phyloP scores from a whole-genome alignment of 2,888 invertebrate genomes.

The Cheilosia grossa region DNA sequence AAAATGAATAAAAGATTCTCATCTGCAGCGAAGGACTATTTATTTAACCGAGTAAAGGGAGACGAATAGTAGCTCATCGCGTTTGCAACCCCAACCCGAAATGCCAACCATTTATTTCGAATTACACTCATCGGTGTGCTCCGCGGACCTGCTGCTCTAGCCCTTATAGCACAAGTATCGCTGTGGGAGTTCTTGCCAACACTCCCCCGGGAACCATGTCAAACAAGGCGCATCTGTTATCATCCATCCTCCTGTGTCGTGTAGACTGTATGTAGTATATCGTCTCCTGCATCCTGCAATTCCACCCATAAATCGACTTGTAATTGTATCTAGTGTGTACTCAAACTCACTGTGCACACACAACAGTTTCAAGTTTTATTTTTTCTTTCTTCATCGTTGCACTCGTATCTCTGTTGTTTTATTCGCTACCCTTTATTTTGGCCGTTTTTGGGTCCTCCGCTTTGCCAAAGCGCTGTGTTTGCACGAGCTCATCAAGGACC shows the following conservation, averaged over 20 bases:
- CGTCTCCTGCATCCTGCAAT: constrained; percentile 47
- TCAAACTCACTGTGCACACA: constrained; percentile 67
- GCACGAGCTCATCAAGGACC: constrained; percentile 38
- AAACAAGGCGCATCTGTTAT: constrained; percentile 78
- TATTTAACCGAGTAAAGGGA: constrained; percentile 58
- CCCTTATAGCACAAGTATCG: constrained; percentile 67
- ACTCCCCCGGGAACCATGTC: constrained; percentile 76
- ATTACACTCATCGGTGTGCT: constrained; percentile 68
- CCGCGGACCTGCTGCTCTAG: constrained; percentile 48
- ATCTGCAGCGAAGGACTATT: constrained; percentile 59
- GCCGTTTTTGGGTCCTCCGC: constrained; percentile 68
- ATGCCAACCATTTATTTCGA: constrained; percentile 71
- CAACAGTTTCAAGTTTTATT: constrained; percentile 70
- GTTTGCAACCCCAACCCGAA: constrained; percentile 30
- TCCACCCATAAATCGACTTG: constrained; percentile 75
- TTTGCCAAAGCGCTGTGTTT: constrained; percentile 48
- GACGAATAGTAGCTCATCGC: constrained; percentile 54
- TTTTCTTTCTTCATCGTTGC: constrained; percentile 5
- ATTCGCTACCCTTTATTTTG: constrained; percentile 70
- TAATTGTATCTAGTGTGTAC: constrained; percentile 77
- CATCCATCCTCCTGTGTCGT: constrained; percentile 69
- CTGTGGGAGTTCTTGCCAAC: constrained; percentile 76
- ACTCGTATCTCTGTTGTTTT: constrained; percentile 50
- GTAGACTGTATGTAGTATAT: constrained; percentile 13
- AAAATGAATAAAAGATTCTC: constrained; percentile 63